Evolutionary conservation across 2,888 invertebrate species (phyloP).

Genomic region (Gastrophysa polygoni): DNA sequence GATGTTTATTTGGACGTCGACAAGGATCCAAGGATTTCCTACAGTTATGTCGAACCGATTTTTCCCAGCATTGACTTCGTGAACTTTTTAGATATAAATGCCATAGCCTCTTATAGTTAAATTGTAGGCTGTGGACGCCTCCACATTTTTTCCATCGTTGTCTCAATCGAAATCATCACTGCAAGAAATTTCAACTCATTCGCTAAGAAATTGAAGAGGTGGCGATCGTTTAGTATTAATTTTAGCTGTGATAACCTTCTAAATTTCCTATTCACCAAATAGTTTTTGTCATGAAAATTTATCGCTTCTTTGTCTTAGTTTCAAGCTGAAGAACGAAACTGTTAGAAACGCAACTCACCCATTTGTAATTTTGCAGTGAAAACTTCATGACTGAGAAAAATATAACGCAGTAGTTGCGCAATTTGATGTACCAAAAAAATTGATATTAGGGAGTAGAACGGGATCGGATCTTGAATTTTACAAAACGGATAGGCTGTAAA

Average conservation of each 20-base stretch:
- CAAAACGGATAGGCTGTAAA: constrained; percentile 24
- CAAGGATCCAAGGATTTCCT: too few relatives aligned
- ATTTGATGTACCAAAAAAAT: not conserved
- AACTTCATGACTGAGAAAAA: not conserved
- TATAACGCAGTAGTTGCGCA: not conserved
- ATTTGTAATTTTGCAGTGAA: too few relatives aligned
- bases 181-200: not conserved
- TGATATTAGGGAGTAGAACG: not conserved
- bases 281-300: too few relatives aligned
- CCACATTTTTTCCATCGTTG: not conserved
- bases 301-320: too few relatives aligned
- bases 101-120: not conserved
- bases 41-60: too few relatives aligned
- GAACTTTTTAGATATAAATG: not conserved
- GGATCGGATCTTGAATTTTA: not conserved
- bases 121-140: not conserved
- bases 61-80: not conserved
- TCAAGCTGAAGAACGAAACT: too few relatives aligned
- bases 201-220: not conserved
- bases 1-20: too few relatives aligned
- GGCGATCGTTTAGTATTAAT: too few relatives aligned
- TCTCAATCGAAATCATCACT: not conserved
- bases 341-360: too few relatives aligned
- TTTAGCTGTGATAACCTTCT: too few relatives aligned
- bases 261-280: too few relatives aligned